Conservation (phyloP, 2,888 invertebrate species). For the Trileptium ribeirensis region DNA sequence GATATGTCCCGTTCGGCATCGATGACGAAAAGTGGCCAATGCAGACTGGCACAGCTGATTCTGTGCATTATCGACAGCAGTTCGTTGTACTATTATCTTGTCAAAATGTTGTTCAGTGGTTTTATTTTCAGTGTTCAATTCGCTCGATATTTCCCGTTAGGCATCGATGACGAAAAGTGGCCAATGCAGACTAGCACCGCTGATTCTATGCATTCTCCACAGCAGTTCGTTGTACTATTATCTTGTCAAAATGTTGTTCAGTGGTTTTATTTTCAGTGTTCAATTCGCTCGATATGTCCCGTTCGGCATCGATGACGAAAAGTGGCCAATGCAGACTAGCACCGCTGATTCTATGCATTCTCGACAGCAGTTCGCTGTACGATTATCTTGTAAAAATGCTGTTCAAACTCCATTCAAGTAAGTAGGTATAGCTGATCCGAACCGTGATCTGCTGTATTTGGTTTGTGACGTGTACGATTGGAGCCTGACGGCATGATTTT, state of each 20-base stretch:
- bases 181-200: constrained; percentile 87
- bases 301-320: constrained; percentile 92
- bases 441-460: no score
- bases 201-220: constrained; percentile 71
- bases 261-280: constrained; percentile 63
- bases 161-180: constrained; percentile 96
- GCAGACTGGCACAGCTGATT: constrained; percentile 86
- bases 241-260: not conserved
- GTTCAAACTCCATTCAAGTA: constrained; percentile 78
- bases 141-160: constrained; percentile 81
- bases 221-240: constrained; percentile 89
- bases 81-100: constrained; percentile 82
- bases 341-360: constrained; percentile 79
- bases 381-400: constrained; percentile 91
- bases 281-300: constrained; percentile 81
- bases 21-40: constrained; percentile 93
- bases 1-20: constrained; percentile 89
- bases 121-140: constrained; percentile 70
- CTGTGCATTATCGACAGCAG: constrained; percentile 85
- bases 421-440: constrained; percentile 44
- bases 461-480: no score
- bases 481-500: no score
- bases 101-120: not conserved
- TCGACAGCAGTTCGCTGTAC: constrained; percentile 91
- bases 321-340: constrained; percentile 92